Evolutionary conservation across 2,888 invertebrate species (phyloP).

Genomic region (Rhagonycha lutea): DNA sequence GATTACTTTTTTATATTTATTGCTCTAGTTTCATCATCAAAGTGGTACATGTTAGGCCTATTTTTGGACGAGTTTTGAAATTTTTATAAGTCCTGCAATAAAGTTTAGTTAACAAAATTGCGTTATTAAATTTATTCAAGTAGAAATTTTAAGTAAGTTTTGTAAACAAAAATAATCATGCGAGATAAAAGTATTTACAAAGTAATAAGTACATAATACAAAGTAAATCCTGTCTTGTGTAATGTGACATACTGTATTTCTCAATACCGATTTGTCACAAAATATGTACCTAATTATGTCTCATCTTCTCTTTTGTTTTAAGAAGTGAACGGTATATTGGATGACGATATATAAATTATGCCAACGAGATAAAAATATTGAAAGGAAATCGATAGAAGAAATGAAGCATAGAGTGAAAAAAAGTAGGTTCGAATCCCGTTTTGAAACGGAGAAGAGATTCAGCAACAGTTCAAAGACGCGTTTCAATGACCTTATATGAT

Average conservation of each 20-base stretch:
- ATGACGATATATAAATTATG: not conserved
- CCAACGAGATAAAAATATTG: not conserved
- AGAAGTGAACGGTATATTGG: not conserved
- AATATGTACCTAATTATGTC: not conserved
- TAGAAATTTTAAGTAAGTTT: not conserved
- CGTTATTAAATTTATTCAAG: not conserved
- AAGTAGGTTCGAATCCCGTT: constrained; percentile 25
- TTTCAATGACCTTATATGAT: constrained; percentile 20
- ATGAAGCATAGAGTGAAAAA: not conserved
- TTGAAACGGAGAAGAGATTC: constrained; percentile 7
- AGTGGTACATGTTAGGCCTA: not conserved
- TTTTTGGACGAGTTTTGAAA: not conserved
- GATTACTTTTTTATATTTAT: not conserved
- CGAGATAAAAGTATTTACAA: not conserved
- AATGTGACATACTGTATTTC: not conserved
- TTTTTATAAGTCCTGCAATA: not conserved
- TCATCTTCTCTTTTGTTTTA: not conserved
- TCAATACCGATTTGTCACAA: not conserved
- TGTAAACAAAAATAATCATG: not conserved
- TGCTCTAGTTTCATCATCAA: not conserved
- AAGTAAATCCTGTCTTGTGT: not conserved
- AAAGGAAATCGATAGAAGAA: not conserved
- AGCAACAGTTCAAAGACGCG: not conserved
- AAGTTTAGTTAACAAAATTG: not conserved
- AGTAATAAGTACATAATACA: not conserved